A percentile compares a stretch with the other conserved stretches of the same genome.
Evolutionary conservation across 2,888 invertebrate genomes (phyloP).

Genomic region (Pharmacophagus antenor): DNA sequence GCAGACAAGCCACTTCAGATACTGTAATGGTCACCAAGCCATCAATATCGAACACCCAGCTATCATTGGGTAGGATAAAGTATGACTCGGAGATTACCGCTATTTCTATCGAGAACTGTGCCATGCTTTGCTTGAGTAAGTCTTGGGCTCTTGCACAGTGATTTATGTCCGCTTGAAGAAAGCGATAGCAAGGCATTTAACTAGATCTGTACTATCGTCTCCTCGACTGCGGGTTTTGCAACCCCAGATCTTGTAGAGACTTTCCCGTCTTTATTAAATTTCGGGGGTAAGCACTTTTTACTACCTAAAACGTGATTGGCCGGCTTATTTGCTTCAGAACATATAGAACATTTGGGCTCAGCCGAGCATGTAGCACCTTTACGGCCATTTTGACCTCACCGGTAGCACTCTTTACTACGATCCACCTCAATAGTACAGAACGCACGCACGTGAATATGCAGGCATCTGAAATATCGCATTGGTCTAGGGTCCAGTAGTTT

Average conservation of each 20-base stretch:
- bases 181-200: conserved; percentile 17
- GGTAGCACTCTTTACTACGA: conserved; percentile 23
- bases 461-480: no score
- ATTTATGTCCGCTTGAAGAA: conserved; percentile 32
- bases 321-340: conserved; percentile 23
- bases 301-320: conserved; percentile 27
- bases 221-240: not conserved
- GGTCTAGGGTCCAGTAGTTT: no score
- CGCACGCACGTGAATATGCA: conserved; percentile 29
- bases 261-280: not conserved
- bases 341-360: conserved; percentile 27
- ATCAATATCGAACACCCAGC: no score
- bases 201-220: conserved; percentile 10
- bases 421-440: conserved; percentile 26
- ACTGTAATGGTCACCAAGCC: no score
- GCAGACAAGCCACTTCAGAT: no score
- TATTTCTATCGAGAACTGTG: conserved; percentile 11
- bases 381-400: conserved; percentile 33
- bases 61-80: conserved; percentile 8
- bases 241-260: not conserved
- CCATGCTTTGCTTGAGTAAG: conserved; percentile 28
- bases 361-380: conserved; percentile 26
- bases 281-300: conserved; percentile 8
- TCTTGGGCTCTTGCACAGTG: conserved; percentile 33
- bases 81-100: conserved; percentile 28